A percentile compares a stretch with the other conserved stretches of the same genome.
phyloP scores from a whole-genome alignment of 2,888 invertebrate genomes.

The Drosophila rellima region DNA sequence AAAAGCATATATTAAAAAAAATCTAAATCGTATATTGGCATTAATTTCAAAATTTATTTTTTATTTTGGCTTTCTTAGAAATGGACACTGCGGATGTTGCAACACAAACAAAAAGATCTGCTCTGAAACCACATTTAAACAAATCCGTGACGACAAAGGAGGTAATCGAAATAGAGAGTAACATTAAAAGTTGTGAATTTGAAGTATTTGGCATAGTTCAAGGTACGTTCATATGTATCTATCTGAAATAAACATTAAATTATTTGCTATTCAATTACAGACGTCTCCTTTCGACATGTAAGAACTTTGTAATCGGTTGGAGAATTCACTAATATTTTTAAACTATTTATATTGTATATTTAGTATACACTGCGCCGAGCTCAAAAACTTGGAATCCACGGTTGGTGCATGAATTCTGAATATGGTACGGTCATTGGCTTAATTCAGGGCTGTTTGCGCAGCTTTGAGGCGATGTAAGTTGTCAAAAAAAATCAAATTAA shows the following conservation, averaged over 20 bases:
- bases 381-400: constrained; percentile 87
- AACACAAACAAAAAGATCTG: constrained; percentile 36
- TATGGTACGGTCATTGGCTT: constrained; percentile 88
- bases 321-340: neutral
- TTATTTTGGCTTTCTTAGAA: constrained; percentile 3
- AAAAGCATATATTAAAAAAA: neutral
- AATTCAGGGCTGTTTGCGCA: constrained; percentile 87
- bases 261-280: constrained; percentile 38
- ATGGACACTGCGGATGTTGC: constrained; percentile 13
- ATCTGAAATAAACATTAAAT: neutral
- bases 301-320: constrained; percentile 5
- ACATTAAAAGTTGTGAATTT: constrained; percentile 71
- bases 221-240: constrained; percentile 62
- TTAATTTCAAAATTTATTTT: constrained; percentile 23
- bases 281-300: constrained; percentile 77
- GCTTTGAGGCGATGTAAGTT: constrained; percentile 87
- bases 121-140: neutral
- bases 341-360: constrained; percentile 5
- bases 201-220: constrained; percentile 85
- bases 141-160: neutral
- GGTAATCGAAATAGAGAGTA: neutral
- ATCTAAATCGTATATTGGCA: constrained; percentile 4
- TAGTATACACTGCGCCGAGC: constrained; percentile 86
- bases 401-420: constrained; percentile 89
- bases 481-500: neutral